phyloP scores from a whole-genome alignment of 23 tunicate species.

The Halocynthia roretzi region DNA sequence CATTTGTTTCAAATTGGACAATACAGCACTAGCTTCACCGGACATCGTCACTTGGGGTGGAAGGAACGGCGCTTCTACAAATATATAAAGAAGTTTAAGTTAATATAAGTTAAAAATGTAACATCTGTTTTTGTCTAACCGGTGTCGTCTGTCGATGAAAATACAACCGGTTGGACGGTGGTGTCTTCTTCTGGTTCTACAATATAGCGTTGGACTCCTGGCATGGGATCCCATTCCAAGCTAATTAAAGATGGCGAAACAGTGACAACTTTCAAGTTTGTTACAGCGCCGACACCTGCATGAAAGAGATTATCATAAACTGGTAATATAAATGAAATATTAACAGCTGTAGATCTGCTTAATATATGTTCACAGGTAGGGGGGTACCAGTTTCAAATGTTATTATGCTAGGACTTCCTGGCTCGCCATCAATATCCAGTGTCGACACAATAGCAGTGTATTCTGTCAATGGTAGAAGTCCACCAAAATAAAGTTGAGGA shows the following conservation, averaged over 20 bases:
- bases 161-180: conserved; percentile 8
- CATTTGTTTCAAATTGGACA: conserved; percentile 16
- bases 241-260: conserved; percentile 16
- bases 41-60: conserved; percentile 18
- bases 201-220: conserved; percentile 19
- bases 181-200: conserved; percentile 19
- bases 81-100: neutral
- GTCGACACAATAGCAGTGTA: conserved; percentile 22
- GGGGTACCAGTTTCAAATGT: conserved; percentile 6
- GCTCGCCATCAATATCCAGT: conserved; percentile 8
- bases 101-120: neutral
- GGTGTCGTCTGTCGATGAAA: neutral
- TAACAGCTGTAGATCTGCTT: too few species aligned
- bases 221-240: conserved; percentile 20
- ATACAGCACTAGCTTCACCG: conserved; percentile 10
- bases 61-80: neutral
- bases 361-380: too few species aligned
- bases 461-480: conserved; percentile 13
- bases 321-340: neutral
- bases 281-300: conserved; percentile 24
- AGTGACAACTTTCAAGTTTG: conserved; percentile 17
- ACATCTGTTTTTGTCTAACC: neutral
- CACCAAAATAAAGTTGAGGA: conserved; percentile 25
- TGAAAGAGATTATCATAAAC: neutral
- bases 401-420: conserved; percentile 1